Base-by-base conservation (phyloP, 2,888 invertebrate genomes). In the Tubiluchus corallicola region DNA sequence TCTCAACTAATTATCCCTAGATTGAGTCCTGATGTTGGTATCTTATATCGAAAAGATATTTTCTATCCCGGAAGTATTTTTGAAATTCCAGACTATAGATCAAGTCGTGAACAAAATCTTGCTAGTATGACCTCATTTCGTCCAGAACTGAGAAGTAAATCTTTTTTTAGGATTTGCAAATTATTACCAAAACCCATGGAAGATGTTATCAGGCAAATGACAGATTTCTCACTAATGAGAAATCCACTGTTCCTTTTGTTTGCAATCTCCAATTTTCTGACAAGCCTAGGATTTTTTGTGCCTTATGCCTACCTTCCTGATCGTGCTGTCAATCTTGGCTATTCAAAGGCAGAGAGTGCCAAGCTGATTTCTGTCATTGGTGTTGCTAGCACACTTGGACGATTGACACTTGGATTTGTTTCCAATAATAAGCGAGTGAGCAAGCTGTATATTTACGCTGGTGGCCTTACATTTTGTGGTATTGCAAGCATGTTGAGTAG, bases 231-330 rank as follows among this genome's bases (percentile, higher is more conserved):
- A 1, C 70, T 98, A 41, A 71, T 96, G 46, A 74, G 75, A 54
- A 83, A 90, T 64, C 74, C 78, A 20, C 71, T 90, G 50, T 96
- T 94, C 63, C 69, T 94, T 50, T 67, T 94, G 48, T 96, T 94
- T 64, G 76, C 80, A 13, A 55, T 85, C 44, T 94, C 94, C 37
- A 98, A 98, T 67, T 87, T 98, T 63, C 77, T 83, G 59, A 88
- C 88, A 38, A 90, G 85, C 60, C 78, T 92, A 58, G 90, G 90
- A 48, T 90, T 87, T 69, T 85, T 88, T 63, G 76, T 90, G 58
- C 92, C 92, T 21, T 88, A 87, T 60, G 77, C 88, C 43, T 90
- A 82, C 59, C n/a, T n/a, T n/a, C 47, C 70, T 69, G 74, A 80
- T 41, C 74, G 78, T 67, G 80, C 81, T 9, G 70, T 76, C 47